Evolutionary conservation across 2,797 vertebrate species (phyloP).

Genomic region (Masticophis lateralis): DNA sequence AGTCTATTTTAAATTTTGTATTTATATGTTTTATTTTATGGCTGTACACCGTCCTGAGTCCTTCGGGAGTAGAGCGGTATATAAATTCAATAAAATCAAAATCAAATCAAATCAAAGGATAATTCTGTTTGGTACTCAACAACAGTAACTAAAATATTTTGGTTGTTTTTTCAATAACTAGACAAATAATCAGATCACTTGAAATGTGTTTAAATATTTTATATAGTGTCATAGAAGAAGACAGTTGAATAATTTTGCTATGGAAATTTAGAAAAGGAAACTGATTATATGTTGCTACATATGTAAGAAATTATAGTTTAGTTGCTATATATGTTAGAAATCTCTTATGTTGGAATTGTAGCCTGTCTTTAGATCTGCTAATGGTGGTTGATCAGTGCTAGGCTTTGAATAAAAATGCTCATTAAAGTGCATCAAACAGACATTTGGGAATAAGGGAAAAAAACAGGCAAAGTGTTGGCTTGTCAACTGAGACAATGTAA

Average conservation of each 20-base stretch:
- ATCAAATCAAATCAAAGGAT: neutral
- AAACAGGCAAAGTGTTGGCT: neutral
- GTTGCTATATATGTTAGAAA: neutral
- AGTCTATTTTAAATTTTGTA: no score
- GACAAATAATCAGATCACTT: neutral
- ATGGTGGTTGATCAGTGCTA: neutral
- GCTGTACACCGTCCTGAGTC: no score
- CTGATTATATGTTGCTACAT: neutral
- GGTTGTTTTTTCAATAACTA: neutral
- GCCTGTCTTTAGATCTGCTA: neutral
- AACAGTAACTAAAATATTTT: neutral
- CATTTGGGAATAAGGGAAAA: neutral
- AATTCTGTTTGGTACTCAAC: neutral
- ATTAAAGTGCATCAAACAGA: neutral
- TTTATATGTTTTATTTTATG: no score
- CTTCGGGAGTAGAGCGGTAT: no score
- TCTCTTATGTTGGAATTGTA: neutral
- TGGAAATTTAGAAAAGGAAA: neutral
- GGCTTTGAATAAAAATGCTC: neutral
- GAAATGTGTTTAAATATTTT: neutral
- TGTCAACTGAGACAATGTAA: neutral
- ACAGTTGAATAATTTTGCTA: neutral
- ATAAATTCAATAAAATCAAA: no score
- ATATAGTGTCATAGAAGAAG: neutral
- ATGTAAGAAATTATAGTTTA: neutral